These are phyloP conservation scores for Otocyon megalotis DNA, from an alignment of 2,113 vertebrate species.

Conservation along the genomic window DNA sequence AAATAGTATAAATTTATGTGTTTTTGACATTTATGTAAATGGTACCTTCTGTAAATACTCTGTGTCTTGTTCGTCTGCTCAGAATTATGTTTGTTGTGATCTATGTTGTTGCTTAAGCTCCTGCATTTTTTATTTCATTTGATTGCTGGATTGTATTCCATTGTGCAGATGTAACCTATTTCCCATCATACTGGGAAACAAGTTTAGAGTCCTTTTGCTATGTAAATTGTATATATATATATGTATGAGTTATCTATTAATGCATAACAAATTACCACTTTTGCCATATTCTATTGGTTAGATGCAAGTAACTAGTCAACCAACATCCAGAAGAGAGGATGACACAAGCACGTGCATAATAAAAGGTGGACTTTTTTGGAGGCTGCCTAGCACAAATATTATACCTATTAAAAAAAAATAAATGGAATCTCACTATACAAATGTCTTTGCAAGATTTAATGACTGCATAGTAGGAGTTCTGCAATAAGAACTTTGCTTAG, in stretches of 20 bases:
- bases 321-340: background rate
- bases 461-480: conserved; percentile 42
- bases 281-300: background rate
- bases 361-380: background rate
- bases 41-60: background rate
- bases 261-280: background rate
- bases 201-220: background rate
- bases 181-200: background rate
- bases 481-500: conserved; percentile 51
- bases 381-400: background rate
- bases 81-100: background rate
- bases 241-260: background rate
- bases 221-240: conserved; percentile 23
- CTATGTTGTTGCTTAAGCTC: background rate
- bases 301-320: background rate
- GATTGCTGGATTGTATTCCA: conserved; percentile 17
- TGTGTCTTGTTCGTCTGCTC: background rate
- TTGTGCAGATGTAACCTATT: background rate
- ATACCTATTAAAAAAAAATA: background rate
- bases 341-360: background rate
- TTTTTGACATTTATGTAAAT: conserved; percentile 16
- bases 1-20: background rate
- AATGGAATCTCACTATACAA: conserved; percentile 60
- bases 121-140: conserved; percentile 11
- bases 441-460: conserved; percentile 56